A percentile compares a stretch with the other conserved stretches of the same genome.
These are phyloP conservation scores for Anser brachyrhynchus DNA, from an alignment of 2,113 vertebrate species.

Conservation along the genomic window DNA sequence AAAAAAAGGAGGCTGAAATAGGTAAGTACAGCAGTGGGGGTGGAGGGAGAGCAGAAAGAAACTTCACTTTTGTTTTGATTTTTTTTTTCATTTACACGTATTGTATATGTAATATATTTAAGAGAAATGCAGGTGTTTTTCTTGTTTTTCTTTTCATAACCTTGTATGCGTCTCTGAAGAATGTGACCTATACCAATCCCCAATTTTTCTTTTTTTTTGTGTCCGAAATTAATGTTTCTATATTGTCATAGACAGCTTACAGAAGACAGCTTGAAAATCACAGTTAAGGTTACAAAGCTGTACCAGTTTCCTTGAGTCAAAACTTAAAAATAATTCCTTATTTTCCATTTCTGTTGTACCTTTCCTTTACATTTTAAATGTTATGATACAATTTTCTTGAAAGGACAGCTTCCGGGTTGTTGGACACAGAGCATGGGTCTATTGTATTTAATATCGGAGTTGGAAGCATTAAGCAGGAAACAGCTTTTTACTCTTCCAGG, in stretches of 20 bases:
- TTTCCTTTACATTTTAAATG: background rate
- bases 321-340: background rate
- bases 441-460: background rate
- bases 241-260: background rate
- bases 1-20: background rate
- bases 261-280: background rate
- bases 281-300: background rate
- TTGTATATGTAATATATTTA: fast-evolving
- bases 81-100: background rate
- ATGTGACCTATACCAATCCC: background rate
- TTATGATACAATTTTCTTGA: background rate
- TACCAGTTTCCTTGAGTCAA: background rate
- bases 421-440: fast-evolving
- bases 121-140: background rate
- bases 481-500: background rate
- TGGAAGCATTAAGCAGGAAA: background rate
- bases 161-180: background rate
- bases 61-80: background rate
- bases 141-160: background rate
- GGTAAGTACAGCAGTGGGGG: background rate
- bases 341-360: background rate
- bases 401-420: background rate
- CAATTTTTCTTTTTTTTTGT: background rate
- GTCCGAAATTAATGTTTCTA: background rate
- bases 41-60: background rate